Conservation (phyloP, 2,113 vertebrate genomes). For the Tetrax tetrax region DNA sequence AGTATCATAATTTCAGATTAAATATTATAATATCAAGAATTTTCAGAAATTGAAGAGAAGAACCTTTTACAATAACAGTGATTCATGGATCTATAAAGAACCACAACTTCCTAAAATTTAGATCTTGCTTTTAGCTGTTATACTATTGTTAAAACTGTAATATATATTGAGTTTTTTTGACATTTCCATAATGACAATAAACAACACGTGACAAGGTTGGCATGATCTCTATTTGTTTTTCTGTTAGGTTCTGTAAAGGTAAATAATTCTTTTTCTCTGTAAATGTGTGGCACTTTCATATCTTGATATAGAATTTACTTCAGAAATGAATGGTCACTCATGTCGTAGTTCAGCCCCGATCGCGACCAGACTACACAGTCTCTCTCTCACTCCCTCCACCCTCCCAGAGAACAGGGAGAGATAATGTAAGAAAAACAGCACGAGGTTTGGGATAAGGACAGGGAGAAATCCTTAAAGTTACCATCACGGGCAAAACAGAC, state of each 20-base stretch:
- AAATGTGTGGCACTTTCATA: background rate
- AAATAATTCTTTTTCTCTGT: background rate
- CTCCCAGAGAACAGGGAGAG: too few relatives aligned
- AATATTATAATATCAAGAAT: background rate
- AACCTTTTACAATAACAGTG: background rate
- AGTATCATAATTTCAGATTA: background rate
- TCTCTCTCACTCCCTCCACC: too few relatives aligned
- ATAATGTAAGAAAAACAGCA: too few relatives aligned
- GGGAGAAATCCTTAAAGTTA: too few relatives aligned
- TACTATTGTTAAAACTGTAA: background rate
- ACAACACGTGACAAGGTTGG: background rate
- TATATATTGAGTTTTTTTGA: fast-evolving
- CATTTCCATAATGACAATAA: background rate
- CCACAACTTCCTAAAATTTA: background rate
- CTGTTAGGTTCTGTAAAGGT: background rate
- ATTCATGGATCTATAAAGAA: background rate
- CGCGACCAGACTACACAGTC: too few relatives aligned
- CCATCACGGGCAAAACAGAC: too few relatives aligned
- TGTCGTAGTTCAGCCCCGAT: too few relatives aligned
- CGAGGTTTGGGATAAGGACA: too few relatives aligned
- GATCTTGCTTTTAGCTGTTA: background rate
- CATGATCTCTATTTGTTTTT: background rate
- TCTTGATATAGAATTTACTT: background rate
- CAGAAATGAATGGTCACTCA: background rate
- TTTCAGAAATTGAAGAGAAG: background rate